These are phyloP conservation scores for Chironomus striatipennis DNA, from an alignment of 1,140 invertebrate species.

Conservation along the genomic window DNA sequence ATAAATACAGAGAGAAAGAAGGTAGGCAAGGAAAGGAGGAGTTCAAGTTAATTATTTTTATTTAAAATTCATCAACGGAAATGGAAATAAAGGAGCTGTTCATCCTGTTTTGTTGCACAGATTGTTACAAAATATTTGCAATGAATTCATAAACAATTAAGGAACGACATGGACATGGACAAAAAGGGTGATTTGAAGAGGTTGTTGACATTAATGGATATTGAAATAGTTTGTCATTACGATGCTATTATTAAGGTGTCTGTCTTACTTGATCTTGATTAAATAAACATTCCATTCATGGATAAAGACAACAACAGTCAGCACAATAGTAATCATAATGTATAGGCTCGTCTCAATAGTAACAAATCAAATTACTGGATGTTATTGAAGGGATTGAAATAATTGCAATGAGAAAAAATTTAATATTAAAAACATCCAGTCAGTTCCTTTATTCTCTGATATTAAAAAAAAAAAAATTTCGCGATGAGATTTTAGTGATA, in stretches of 20 bases:
- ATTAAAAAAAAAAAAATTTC: background rate
- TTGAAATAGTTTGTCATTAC: background rate
- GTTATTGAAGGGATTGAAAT: background rate
- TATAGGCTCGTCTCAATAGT: background rate
- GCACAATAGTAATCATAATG: no score
- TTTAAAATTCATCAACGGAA: background rate
- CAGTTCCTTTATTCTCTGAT: background rate
- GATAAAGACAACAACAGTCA: no score
- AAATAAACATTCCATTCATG: conserved; percentile 8
- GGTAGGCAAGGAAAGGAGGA: background rate
- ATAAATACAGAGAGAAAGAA: background rate
- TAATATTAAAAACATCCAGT: background rate
- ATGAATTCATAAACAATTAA: no score
- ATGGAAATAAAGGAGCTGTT: background rate
- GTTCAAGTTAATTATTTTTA: background rate
- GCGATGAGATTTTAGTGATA: background rate
- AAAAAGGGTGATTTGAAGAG: background rate
- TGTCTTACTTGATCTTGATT: conserved; percentile 9
- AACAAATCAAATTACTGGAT: background rate
- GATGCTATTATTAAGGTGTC: conserved; percentile 12
- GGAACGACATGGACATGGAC: background rate
- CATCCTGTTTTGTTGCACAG: background rate
- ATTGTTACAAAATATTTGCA: background rate
- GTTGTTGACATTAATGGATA: conserved; percentile 13
- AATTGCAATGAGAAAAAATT: background rate